A percentile compares a stretch with the other conserved stretches of the same genome.
Evolutionary conservation across 1,140 invertebrate species (phyloP).

Genomic region (Macrotrachela quadricornifera): DNA sequence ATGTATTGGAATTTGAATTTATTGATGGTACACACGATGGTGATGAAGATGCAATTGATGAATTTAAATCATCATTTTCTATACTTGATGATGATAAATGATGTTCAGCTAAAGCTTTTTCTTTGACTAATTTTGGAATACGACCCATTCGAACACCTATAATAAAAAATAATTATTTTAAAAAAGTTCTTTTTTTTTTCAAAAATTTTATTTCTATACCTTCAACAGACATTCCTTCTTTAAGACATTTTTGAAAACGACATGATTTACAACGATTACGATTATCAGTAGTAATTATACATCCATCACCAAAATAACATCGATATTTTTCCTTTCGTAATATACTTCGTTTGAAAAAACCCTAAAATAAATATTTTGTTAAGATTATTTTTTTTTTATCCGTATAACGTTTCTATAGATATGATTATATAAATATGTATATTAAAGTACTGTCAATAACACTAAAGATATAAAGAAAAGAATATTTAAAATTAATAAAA

Average conservation of each 20-base stretch:
- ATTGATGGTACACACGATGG: not conserved
- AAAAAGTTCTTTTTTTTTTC: too few relatives aligned
- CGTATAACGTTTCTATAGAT: too few relatives aligned
- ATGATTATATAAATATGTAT: too few relatives aligned
- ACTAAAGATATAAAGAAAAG: too few relatives aligned
- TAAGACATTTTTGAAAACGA: slow-evolving; percentile 20
- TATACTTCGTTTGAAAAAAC: slow-evolving; percentile 7
- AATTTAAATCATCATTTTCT: not conserved
- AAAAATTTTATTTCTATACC: slow-evolving; percentile 10
- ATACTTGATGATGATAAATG: not conserved
- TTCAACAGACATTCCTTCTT: slow-evolving; percentile 23
- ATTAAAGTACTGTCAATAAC: too few relatives aligned
- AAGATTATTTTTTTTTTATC: too few relatives aligned
- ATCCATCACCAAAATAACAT: slow-evolving; percentile 21
- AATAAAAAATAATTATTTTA: too few relatives aligned
- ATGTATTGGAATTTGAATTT: not conserved
- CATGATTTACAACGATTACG: slow-evolving; percentile 27
- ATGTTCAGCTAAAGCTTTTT: slow-evolving; percentile 14
- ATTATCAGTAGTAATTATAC: slow-evolving; percentile 21
- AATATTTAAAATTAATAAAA: too few relatives aligned
- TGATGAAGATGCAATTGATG: too few relatives aligned
- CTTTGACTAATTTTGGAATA: slow-evolving; percentile 26
- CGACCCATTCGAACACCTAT: slow-evolving; percentile 17
- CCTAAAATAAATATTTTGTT: not conserved
- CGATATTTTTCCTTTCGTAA: slow-evolving; percentile 5